phyloP scores from a whole-genome alignment of 2,113 vertebrate species.

The Xiphias gladius region DNA sequence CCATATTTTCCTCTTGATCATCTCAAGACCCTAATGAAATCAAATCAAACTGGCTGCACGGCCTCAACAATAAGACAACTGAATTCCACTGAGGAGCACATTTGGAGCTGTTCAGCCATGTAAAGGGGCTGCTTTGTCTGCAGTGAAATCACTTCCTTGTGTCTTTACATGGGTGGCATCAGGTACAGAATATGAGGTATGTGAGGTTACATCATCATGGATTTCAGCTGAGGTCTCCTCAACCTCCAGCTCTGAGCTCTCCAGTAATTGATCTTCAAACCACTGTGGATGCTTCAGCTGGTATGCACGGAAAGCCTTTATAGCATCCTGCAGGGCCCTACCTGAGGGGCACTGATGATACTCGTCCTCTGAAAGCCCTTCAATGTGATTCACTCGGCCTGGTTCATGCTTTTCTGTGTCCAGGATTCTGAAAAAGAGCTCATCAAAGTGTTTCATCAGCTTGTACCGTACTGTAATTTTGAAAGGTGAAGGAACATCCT shows the following conservation, averaged over 20 bases:
- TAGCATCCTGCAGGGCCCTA: slow-evolving; percentile 84
- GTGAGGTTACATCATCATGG: background rate
- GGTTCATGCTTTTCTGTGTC: slow-evolving; percentile 91
- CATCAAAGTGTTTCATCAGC: slow-evolving; percentile 92
- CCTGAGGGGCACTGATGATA: slow-evolving; percentile 85
- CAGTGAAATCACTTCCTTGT: background rate
- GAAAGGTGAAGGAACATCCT: slow-evolving; percentile 90
- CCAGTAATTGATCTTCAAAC: slow-evolving; percentile 89
- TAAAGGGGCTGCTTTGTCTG: background rate
- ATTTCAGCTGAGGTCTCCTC: background rate
- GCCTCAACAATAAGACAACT: background rate
- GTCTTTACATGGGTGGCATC: background rate
- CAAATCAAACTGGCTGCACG: background rate
- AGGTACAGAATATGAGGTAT: background rate
- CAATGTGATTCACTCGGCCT: slow-evolving; percentile 85
- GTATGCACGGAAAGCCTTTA: slow-evolving; percentile 86
- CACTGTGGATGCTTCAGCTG: slow-evolving; percentile 87
- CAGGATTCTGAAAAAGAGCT: slow-evolving; percentile 93
- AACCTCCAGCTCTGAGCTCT: slow-evolving; percentile 67
- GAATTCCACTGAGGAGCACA: background rate
- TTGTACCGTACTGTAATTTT: slow-evolving; percentile 88
- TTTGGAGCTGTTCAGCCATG: slow-evolving; percentile 16
- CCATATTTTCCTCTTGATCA: background rate
- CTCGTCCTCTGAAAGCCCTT: slow-evolving; percentile 84
- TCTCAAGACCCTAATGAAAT: background rate